Evolutionary conservation across 2,797 vertebrate species (phyloP).

Genomic region (Varecia variegata): DNA sequence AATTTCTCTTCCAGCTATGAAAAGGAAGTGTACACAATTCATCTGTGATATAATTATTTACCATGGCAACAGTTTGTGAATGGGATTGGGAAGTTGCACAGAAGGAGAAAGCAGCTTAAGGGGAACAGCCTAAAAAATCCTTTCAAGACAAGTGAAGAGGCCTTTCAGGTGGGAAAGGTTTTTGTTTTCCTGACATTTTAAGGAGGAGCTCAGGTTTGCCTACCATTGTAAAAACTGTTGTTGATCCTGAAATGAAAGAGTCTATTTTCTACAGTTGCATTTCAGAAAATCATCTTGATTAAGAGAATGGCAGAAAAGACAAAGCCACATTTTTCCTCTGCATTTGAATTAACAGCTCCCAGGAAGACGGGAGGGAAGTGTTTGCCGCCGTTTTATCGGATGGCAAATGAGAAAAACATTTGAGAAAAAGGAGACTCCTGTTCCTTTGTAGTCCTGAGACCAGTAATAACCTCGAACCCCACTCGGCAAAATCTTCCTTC

Average conservation of each 20-base stretch:
- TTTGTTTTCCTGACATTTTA: slow-evolving; percentile 76
- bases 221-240: slow-evolving; percentile 64
- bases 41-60: slow-evolving; percentile 89
- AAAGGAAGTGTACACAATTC: slow-evolving; percentile 85
- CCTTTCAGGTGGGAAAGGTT: slow-evolving; percentile 73
- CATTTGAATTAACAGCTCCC: slow-evolving; percentile 44
- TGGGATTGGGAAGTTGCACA: slow-evolving; percentile 84
- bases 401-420: background rate
- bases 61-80: slow-evolving; percentile 88
- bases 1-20: slow-evolving; percentile 85
- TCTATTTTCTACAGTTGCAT: slow-evolving; percentile 35
- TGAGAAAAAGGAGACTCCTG: background rate
- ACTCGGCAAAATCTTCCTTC: background rate
- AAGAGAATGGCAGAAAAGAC: slow-evolving; percentile 60
- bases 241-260: slow-evolving; percentile 65
- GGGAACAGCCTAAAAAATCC: slow-evolving; percentile 79
- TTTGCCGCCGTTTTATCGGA: slow-evolving; percentile 46
- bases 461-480: slow-evolving; percentile 30
- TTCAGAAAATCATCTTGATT: slow-evolving; percentile 70
- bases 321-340: slow-evolving; percentile 37
- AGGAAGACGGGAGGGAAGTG: slow-evolving; percentile 36
- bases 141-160: slow-evolving; percentile 79
- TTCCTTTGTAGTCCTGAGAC: slow-evolving; percentile 7
- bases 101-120: slow-evolving; percentile 85
- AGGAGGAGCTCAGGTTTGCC: slow-evolving; percentile 62